These are phyloP conservation scores for Orussus abietinus DNA, from an alignment of 1,140 invertebrate genomes.

Conservation along the genomic window DNA sequence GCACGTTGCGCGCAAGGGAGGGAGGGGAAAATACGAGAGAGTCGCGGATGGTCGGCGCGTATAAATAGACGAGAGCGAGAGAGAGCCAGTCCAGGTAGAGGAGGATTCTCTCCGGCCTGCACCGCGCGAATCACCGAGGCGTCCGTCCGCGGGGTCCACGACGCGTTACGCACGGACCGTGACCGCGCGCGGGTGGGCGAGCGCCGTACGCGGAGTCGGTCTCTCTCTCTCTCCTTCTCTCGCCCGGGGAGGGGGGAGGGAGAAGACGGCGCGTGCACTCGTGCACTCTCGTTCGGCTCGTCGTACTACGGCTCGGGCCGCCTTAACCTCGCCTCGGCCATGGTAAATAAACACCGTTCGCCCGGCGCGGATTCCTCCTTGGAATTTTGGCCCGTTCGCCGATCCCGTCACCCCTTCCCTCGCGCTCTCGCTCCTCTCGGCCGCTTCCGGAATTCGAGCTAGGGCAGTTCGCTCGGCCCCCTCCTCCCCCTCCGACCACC, in stretches of 20 bases:
- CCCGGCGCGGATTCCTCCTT: no score
- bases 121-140: slow-evolving; percentile 11
- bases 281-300: no score
- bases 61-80: slow-evolving; percentile 46
- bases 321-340: no score
- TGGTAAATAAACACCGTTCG: no score
- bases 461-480: no score
- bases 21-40: slow-evolving; percentile 24
- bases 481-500: no score
- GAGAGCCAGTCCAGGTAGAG: slow-evolving; percentile 16
- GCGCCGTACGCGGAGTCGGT: slow-evolving; percentile 31
- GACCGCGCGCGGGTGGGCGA: no score
- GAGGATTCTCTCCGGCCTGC: slow-evolving; percentile 21
- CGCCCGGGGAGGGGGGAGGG: not conserved
- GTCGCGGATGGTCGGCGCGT: slow-evolving; percentile 42
- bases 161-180: slow-evolving; percentile 14
- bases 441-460: no score
- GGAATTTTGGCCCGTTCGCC: no score
- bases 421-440: no score
- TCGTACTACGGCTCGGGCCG: no score
- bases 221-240: slow-evolving; percentile 22
- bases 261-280: slow-evolving; percentile 8
- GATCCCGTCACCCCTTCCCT: no score
- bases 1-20: slow-evolving; percentile 22
- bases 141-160: slow-evolving; percentile 12